These are phyloP conservation scores for Helostoma temminkii DNA, from an alignment of 2,797 vertebrate species.

Conservation along the genomic window DNA sequence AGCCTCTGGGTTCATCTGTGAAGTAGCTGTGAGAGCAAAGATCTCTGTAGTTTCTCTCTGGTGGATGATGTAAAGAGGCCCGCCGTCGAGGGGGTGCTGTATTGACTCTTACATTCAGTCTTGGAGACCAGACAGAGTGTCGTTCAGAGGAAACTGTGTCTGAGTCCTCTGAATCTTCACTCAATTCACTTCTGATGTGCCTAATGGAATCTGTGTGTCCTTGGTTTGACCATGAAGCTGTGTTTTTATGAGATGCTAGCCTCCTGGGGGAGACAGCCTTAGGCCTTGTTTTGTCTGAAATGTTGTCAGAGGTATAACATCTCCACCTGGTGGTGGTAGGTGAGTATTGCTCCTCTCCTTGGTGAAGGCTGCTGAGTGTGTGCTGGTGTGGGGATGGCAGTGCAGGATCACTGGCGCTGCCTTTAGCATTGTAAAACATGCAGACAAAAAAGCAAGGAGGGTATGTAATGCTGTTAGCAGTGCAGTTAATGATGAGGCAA, in stretches of 20 bases:
- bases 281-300: slow-evolving; percentile 55
- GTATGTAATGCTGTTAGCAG: slow-evolving; percentile 65
- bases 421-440: slow-evolving; percentile 85
- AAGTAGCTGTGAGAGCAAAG: slow-evolving; percentile 51
- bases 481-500: slow-evolving; percentile 46
- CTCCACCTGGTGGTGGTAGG: slow-evolving; percentile 69
- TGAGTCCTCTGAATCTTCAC: slow-evolving; percentile 72
- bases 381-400: slow-evolving; percentile 54
- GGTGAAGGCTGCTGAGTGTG: slow-evolving; percentile 49
- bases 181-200: slow-evolving; percentile 63
- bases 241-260: slow-evolving; percentile 51
- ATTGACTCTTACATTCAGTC: slow-evolving; percentile 58
- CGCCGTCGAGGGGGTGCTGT: slow-evolving; percentile 38
- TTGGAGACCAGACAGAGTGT: slow-evolving; percentile 57
- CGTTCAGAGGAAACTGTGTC: slow-evolving; percentile 67
- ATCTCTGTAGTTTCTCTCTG: slow-evolving; percentile 49
- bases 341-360: slow-evolving; percentile 53
- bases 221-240: slow-evolving; percentile 69
- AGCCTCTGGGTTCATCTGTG: slow-evolving; percentile 34
- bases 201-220: slow-evolving; percentile 62
- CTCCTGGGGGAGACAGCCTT: slow-evolving; percentile 49
- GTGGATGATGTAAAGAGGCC: slow-evolving; percentile 32
- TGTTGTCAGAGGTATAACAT: slow-evolving; percentile 56
- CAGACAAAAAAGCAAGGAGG: slow-evolving; percentile 84
- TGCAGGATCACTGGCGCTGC: slow-evolving; percentile 59